Evolutionary conservation across 2,797 vertebrate genomes (phyloP).

Genomic region (Limosa lapponica): DNA sequence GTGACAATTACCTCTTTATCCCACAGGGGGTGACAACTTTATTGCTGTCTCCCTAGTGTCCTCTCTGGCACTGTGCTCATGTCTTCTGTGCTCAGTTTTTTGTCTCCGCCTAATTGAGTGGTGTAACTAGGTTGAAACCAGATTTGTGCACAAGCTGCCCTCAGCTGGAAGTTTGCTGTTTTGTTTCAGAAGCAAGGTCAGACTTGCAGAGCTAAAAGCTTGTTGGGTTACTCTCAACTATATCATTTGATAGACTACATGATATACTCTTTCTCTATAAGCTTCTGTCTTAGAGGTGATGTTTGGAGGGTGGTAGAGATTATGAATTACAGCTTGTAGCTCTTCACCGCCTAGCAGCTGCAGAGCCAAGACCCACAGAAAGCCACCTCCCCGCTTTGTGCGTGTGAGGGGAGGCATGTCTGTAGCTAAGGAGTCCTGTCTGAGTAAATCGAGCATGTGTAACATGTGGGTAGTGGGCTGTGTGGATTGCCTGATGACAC

Average conservation of each 20-base stretch:
- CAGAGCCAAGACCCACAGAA: not conserved
- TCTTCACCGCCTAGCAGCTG: not conserved
- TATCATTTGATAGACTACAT: not conserved
- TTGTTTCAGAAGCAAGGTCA: not conserved
- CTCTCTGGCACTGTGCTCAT: not conserved
- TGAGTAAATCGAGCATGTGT: not conserved
- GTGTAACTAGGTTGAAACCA: not conserved
- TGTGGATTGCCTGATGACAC: not conserved
- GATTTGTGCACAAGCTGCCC: not conserved
- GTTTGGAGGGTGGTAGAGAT: not conserved
- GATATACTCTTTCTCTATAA: not conserved
- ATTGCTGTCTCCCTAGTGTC: not conserved
- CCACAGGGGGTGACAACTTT: not conserved
- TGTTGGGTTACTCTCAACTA: not conserved
- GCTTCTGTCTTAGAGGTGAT: not conserved
- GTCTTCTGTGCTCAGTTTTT: not conserved
- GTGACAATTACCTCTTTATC: not conserved
- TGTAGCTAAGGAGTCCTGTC: not conserved
- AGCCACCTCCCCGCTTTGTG: not conserved
- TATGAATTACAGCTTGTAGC: not conserved
- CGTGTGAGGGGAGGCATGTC: accelerated
- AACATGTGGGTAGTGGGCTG: accelerated
- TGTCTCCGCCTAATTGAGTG: not conserved
- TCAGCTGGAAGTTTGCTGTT: not conserved
- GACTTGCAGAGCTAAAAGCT: not conserved